Base-by-base conservation (phyloP, 37 sponge, comb jelly and placozoan genomes). In the Geodia barretti region DNA sequence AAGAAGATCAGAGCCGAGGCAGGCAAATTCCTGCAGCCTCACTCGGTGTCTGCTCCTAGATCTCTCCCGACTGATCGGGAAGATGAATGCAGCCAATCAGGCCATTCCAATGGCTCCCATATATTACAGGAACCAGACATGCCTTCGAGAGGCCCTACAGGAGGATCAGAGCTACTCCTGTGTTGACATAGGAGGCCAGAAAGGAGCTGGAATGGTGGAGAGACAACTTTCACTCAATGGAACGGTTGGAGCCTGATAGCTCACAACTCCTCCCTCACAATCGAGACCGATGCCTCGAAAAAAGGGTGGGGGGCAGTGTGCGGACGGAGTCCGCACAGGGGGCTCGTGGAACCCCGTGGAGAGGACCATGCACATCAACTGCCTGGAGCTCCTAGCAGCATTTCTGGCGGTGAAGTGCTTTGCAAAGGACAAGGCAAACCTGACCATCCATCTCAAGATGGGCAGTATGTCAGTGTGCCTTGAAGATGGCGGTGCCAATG, bases 281-380 rank as follows among this genome's bases (percentile, higher is more conserved):
- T 86, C 40, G 69, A 72, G 41, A 73, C 89, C 5, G 83, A 83
- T 47, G 84, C 89, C 39, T 88, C 89, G 59, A 5, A 20, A 4
- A 54, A 25, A 39, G 90, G 82, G 3, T 83, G 89, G 84, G 84
- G 79, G 1, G 84, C 81, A 1, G 41, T 30, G 37, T 83, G 89
- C 68, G 28, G n/a, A 40, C 62, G 69, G 79, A 26, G 59, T 42
- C 2, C 43, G 42, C 26, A 89, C 89, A 3, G 79, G 79, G 28
- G 89, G 89, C 5, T 80, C 77, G 5, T 89, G 89, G 89, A 66
- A 84, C n/a, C 54, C 65, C n/a, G 38, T 24, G 58, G 81, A 89
- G 58, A 9, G 28, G n/a, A 5, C 28, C 37, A 32, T 66, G 33
- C 90, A 90, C 82, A 90, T 90, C 69, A 90, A 90, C 77, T 75